Conservation (phyloP, 2,888 invertebrate species). For the Habroteleia sp. region DNA sequence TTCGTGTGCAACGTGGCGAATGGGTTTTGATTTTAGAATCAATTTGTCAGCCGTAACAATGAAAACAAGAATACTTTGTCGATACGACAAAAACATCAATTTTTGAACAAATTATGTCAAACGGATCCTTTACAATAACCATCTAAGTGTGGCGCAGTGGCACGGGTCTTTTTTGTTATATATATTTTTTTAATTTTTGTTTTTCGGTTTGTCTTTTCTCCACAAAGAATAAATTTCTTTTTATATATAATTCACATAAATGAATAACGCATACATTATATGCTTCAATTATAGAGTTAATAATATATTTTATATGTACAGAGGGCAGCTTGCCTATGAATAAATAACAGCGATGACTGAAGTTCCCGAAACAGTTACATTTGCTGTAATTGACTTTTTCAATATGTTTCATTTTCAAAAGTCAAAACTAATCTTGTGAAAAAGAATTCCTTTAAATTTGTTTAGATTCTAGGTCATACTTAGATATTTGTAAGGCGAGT, state of each 20-base stretch:
- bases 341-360: conserved; percentile 71
- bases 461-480: neutral
- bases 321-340: conserved; percentile 76
- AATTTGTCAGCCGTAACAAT: too few species aligned
- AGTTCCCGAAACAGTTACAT: conserved; percentile 67
- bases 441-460: too few species aligned
- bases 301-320: conserved; percentile 78
- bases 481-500: neutral
- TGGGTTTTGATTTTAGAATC: too few species aligned
- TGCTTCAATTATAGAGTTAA: conserved; percentile 78
- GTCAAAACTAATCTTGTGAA: neutral
- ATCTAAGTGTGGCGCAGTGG: conserved; percentile 61
- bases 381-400: conserved; percentile 67
- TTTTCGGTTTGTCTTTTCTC: conserved; percentile 50
- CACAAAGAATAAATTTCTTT: conserved; percentile 63
- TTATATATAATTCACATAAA: conserved; percentile 73
- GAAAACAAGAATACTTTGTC: conserved; percentile 27
- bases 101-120: neutral
- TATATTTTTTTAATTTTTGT: conserved; percentile 30
- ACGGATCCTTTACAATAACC: conserved; percentile 33
- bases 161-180: conserved; percentile 65
- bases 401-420: conserved; percentile 42
- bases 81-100: conserved; percentile 46
- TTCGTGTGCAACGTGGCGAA: too few species aligned
- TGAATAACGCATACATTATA: conserved; percentile 78